Conservation (phyloP, 2,888 invertebrate species). For the Psylliodes chrysocephalus region DNA sequence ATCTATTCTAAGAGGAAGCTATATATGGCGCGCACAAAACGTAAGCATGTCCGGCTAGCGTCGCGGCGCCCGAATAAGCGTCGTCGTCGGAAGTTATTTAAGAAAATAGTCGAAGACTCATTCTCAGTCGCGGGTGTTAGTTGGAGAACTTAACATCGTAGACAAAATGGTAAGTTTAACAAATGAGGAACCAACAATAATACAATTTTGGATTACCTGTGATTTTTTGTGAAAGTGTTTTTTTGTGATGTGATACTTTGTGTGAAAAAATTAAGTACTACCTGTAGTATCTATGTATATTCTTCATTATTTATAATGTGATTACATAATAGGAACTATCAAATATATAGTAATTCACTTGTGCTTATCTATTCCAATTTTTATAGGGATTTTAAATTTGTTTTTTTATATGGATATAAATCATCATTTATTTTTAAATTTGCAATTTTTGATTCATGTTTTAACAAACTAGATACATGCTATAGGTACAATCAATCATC, state of each 20-base stretch:
- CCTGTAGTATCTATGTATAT: too few relatives aligned
- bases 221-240: conserved; percentile 20
- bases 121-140: conserved; percentile 61
- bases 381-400: too few relatives aligned
- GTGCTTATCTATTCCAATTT: too few relatives aligned
- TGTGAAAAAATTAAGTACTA: too few relatives aligned
- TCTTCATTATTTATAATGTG: too few relatives aligned
- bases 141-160: conserved; percentile 57
- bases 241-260: conserved; percentile 14
- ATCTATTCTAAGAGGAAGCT: conserved; percentile 58
- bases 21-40: conserved; percentile 57
- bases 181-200: background rate
- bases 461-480: too few relatives aligned
- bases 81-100: conserved; percentile 57
- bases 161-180: conserved; percentile 60
- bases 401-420: too few relatives aligned
- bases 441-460: too few relatives aligned
- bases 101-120: conserved; percentile 46
- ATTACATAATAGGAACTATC: too few relatives aligned
- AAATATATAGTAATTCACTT: too few relatives aligned
- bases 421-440: too few relatives aligned
- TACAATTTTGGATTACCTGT: conserved; percentile 14
- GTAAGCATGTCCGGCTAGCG: conserved; percentile 37
- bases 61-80: conserved; percentile 42
- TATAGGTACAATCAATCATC: too few relatives aligned